Evolutionary conservation across 2,113 vertebrate species (phyloP).

Genomic region (Felis chaus): DNA sequence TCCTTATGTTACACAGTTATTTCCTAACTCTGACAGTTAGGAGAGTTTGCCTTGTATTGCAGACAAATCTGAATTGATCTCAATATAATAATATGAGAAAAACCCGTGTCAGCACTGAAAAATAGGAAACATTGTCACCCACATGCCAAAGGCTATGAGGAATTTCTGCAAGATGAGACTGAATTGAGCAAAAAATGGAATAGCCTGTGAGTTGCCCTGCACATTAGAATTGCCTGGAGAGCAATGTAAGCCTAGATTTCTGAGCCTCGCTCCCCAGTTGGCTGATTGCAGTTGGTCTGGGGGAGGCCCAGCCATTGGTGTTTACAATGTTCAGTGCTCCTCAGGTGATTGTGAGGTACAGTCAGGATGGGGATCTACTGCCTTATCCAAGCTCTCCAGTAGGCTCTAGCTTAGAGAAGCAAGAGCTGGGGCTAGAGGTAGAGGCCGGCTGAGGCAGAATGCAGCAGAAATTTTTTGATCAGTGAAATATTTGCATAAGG

Average conservation of each 20-base stretch:
- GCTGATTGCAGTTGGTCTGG: not conserved
- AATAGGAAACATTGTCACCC: constrained; percentile 63
- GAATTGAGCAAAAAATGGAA: constrained; percentile 21
- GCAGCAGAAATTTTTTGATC: not conserved
- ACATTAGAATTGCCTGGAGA: constrained; percentile 33
- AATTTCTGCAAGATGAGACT: constrained; percentile 52
- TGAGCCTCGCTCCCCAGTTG: not conserved
- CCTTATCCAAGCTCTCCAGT: not conserved
- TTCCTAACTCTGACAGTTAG: constrained; percentile 66
- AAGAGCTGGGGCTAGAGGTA: not conserved
- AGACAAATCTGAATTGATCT: constrained; percentile 76
- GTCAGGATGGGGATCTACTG: not conserved
- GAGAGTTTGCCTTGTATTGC: constrained; percentile 57
- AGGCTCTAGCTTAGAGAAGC: not conserved
- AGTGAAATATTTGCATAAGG: not conserved
- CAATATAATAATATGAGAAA: constrained; percentile 66
- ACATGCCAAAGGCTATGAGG: constrained; percentile 56
- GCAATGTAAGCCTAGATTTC: not conserved
- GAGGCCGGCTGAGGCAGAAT: not conserved
- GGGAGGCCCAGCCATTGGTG: not conserved
- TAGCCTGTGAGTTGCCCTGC: constrained; percentile 4
- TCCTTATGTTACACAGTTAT: constrained; percentile 50
- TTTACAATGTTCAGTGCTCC: not conserved
- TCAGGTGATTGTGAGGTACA: not conserved
- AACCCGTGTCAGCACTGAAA: constrained; percentile 47